phyloP scores from a whole-genome alignment of 2,888 invertebrate genomes.

The Oligia fasciuncula region DNA sequence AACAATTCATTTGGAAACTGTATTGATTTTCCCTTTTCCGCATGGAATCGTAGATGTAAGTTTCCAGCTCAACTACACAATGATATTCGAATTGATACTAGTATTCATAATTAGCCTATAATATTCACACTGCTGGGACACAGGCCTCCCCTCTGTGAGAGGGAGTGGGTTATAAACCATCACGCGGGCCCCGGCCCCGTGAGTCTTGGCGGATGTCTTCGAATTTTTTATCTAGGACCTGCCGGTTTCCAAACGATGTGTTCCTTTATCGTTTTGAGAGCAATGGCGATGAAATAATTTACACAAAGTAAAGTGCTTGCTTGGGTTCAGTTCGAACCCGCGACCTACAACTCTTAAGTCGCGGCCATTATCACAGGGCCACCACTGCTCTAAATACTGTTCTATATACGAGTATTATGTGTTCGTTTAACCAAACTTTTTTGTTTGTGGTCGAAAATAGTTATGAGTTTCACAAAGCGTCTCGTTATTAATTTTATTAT shows the following conservation, averaged over 20 bases:
- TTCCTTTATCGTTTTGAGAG: background rate
- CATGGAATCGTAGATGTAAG: background rate
- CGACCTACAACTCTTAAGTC: background rate
- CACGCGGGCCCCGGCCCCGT: background rate
- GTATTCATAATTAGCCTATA: background rate
- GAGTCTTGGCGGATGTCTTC: background rate
- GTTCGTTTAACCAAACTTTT: background rate
- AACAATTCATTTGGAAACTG: background rate
- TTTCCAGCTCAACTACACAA: background rate
- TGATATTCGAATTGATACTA: background rate
- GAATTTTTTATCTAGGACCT: background rate
- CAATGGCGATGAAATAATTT: background rate
- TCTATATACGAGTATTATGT: background rate
- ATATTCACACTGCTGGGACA: background rate
- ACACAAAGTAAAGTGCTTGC: background rate
- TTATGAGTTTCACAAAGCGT: background rate
- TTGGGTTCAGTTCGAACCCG: background rate
- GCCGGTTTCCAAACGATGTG: background rate
- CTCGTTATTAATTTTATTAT: background rate
- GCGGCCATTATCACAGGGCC: background rate
- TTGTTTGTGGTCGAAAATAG: background rate
- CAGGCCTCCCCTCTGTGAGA: background rate
- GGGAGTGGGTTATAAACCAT: background rate
- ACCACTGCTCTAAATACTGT: background rate
- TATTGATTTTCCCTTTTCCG: conserved; percentile 1